These are phyloP conservation scores for Andrena chrysosceles DNA, from an alignment of 2,888 invertebrate species.

Conservation along the genomic window DNA sequence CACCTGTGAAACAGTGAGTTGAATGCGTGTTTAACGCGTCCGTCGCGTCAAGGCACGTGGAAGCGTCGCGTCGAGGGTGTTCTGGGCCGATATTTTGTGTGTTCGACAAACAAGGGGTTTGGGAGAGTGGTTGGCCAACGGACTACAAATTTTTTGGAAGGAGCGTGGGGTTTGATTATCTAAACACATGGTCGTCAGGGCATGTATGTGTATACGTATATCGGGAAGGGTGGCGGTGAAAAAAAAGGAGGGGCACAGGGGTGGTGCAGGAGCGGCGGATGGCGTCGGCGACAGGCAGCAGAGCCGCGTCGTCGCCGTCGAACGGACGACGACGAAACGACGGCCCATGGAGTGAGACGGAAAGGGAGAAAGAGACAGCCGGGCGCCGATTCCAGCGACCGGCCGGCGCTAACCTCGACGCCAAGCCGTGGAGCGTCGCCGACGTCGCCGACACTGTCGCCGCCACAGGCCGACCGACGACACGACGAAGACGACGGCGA, in stretches of 20 bases:
- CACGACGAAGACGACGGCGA: constrained; percentile 58
- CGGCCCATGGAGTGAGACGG: constrained; percentile 66
- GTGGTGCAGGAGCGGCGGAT: constrained; percentile 60
- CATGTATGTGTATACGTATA: constrained; percentile 34
- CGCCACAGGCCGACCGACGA: constrained; percentile 61
- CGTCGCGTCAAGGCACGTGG: constrained; percentile 14
- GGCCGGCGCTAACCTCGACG: constrained; percentile 77
- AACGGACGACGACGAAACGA: constrained; percentile 72
- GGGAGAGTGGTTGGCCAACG: background rate
- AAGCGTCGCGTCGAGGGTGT: background rate
- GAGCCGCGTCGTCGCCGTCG: constrained; percentile 78
- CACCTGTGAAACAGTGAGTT: constrained; percentile 53
- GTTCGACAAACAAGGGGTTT: constrained; percentile 13
- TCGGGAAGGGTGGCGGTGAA: constrained; percentile 16
- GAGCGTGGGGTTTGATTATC: constrained; percentile 64
- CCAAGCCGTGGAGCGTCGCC: constrained; percentile 72
- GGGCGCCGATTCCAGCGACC: constrained; percentile 76
- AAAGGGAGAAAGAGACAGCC: constrained; percentile 73
- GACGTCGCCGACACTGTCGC: constrained; percentile 66
- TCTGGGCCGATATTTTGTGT: constrained; percentile 17
- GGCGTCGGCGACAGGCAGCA: constrained; percentile 75
- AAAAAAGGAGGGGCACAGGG: constrained; percentile 30
- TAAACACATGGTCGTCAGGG: constrained; percentile 55
- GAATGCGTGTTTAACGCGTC: constrained; percentile 59
- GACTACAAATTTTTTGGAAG: constrained; percentile 51